phyloP scores from a whole-genome alignment of 2,888 invertebrate species.

The Drosophila kuntzei region DNA sequence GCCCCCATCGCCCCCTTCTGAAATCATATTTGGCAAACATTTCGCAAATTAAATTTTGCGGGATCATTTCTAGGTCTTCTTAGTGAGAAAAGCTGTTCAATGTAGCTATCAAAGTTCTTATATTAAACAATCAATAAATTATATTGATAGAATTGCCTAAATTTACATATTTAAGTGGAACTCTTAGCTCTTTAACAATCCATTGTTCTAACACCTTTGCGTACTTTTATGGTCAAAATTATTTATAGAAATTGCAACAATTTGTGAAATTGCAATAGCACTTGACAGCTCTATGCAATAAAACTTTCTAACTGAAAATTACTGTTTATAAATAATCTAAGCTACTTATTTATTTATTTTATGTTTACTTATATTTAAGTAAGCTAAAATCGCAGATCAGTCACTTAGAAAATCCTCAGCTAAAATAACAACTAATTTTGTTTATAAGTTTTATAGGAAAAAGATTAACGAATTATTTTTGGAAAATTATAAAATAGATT shows the following conservation, averaged over 20 bases:
- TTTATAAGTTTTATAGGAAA: too few species aligned
- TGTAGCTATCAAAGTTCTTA: neutral
- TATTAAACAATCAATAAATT: neutral
- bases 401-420: too few species aligned
- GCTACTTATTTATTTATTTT: too few species aligned
- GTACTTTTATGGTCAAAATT: neutral
- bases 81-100: neutral
- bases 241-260: conserved; percentile 5
- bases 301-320: neutral
- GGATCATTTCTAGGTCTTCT: neutral
- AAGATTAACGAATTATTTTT: too few species aligned
- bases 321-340: neutral
- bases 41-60: neutral
- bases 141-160: neutral
- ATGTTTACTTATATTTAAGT: too few species aligned
- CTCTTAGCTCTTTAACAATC: neutral
- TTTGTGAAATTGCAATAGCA: neutral
- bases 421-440: too few species aligned
- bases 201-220: neutral
- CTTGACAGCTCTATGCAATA: neutral
- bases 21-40: conserved; percentile 9
- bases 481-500: too few species aligned
- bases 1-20: neutral
- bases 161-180: conserved; percentile 1
- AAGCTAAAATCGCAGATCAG: too few species aligned